These are phyloP conservation scores for Cinclus cinclus DNA, from an alignment of 2,113 vertebrate genomes.

Conservation along the genomic window DNA sequence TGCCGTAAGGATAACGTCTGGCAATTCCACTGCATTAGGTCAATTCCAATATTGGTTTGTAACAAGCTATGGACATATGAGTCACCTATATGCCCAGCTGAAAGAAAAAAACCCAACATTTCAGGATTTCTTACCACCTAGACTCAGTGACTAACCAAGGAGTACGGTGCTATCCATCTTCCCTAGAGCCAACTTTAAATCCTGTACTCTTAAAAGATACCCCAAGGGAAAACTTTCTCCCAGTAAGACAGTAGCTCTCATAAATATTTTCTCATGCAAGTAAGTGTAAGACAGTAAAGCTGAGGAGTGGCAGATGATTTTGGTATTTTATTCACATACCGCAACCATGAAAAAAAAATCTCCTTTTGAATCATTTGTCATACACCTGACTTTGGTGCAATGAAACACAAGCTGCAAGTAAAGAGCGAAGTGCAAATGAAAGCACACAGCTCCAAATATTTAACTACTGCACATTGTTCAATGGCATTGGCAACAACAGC, in stretches of 20 bases:
- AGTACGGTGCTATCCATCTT: neutral
- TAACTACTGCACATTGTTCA: neutral
- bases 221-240: neutral
- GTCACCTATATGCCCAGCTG: accelerated
- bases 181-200: neutral
- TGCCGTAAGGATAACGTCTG: neutral
- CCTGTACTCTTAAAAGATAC: neutral
- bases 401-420: neutral
- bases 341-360: neutral
- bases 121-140: neutral
- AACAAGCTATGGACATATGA: neutral
- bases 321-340: neutral
- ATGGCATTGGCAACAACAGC: neutral
- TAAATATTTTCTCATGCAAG: no score
- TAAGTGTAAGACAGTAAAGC: neutral
- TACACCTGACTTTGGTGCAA: neutral
- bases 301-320: neutral
- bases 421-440: neutral
- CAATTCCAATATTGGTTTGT: neutral
- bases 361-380: neutral
- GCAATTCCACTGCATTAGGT: neutral
- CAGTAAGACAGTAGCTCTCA: neutral
- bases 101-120: neutral
- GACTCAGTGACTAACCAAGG: neutral
- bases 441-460: neutral